These are phyloP conservation scores for Celastrina argiolus DNA, from an alignment of 2,888 invertebrate genomes.

Conservation along the genomic window DNA sequence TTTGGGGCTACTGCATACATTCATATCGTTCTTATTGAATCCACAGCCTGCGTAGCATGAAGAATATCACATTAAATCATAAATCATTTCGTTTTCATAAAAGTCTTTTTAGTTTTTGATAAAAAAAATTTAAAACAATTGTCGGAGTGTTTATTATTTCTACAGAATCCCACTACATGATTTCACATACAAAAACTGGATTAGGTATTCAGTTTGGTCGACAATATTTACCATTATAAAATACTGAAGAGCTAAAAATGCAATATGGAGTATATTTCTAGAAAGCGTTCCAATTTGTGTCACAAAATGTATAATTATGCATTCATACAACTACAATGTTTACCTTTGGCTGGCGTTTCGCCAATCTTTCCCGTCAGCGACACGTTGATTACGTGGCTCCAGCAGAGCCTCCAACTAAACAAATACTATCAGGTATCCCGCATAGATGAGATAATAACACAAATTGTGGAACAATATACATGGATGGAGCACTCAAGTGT, in stretches of 20 bases:
- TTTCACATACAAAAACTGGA: no score
- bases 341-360: slow-evolving; percentile 9
- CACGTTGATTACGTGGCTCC: neutral
- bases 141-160: no score
- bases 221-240: no score
- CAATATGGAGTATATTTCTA: neutral
- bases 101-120: no score
- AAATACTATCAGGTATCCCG: neutral
- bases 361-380: slow-evolving; percentile 13
- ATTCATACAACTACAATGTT: neutral
- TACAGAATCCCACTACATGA: no score
- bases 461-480: no score
- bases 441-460: neutral
- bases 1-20: neutral
- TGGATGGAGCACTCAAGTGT: no score
- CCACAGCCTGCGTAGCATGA: neutral
- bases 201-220: no score
- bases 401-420: neutral
- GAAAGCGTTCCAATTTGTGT: neutral
- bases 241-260: neutral
- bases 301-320: slow-evolving; percentile 7
- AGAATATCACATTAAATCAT: no score
- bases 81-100: no score
- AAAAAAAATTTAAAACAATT: no score
- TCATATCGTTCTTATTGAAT: slow-evolving; percentile 2